Evolutionary conservation across 2,888 invertebrate genomes (phyloP), one percentile per base, ranked within the genome.

Genomic region (Noctua janthina): DNA sequence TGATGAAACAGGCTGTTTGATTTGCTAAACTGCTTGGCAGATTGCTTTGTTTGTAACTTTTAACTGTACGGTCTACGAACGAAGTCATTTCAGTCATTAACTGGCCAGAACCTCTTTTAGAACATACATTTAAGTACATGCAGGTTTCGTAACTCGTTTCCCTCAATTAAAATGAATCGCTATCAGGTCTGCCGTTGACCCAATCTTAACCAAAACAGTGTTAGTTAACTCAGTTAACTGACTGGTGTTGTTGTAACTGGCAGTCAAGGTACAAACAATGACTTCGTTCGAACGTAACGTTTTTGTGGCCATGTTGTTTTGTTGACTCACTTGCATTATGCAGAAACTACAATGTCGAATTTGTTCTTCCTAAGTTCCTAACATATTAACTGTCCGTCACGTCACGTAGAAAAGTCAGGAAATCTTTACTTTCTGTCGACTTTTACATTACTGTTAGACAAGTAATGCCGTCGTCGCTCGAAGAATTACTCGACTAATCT

Each of bases 1-100:
- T 87, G 88, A 85, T 87, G 81, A 89, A 90, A 89, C 88, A 88
- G 87, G 83, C 82, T 88, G 91, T 91, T 86, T 88, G 90, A 89
- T 92, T 91, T 92, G 91, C 87, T 89, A 85, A 88, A 87, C 86
- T 87, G 87, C 88, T 90, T 92, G 89, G 84, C 87, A 83, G 86
- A 86, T 79, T 87, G 91, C 89, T 92, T 90, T 92, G 89, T 91
- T 85, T 91, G 87, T 82, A 83, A 83, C 79, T 85, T 84, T 87
- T 82, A 81, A 81, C 82, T 75, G 73, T 81, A 78, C 80, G 70
- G 76, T 78, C 69, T 81, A 75, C 80, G 70, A 76, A 86, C 87
- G 88, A 85, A 88, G 85, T 86, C 90, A 87, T 83, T 90, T 83
- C 20, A 78, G 75, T 81, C 74, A 79, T 84, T 85, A 62, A 82